A percentile compares a stretch with the other conserved stretches of the same genome.
Evolutionary conservation across 2,113 vertebrate species (phyloP).

Genomic region (Pelobates fuscus): DNA sequence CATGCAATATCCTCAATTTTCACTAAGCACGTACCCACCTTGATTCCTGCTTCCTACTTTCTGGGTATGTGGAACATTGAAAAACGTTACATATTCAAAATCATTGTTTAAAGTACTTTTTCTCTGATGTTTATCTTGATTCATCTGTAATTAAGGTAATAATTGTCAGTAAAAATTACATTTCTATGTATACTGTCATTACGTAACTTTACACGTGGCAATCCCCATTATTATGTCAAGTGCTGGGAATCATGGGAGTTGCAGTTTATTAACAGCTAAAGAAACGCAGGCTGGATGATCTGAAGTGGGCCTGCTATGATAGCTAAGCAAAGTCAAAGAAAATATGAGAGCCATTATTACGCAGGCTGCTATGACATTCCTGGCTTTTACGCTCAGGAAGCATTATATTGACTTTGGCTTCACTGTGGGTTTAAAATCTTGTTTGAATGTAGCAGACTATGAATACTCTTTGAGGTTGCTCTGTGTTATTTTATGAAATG

Average conservation of each 20-base stretch:
- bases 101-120: no score
- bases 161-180: no score
- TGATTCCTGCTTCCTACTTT: no score
- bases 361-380: conserved; percentile 80
- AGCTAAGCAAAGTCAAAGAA: conserved; percentile 67
- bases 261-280: neutral
- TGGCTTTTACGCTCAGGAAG: conserved; percentile 88
- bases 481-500: conserved; percentile 79
- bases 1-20: no score
- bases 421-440: conserved; percentile 69
- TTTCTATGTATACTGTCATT: no score
- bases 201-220: no score
- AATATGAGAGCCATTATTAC: conserved; percentile 80
- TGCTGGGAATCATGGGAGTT: neutral
- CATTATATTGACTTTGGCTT: conserved; percentile 88
- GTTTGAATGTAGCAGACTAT: conserved; percentile 83
- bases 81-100: no score
- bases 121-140: no score
- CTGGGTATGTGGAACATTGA: no score
- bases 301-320: conserved; percentile 12
- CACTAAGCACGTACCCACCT: no score
- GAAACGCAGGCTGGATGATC: neutral
- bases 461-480: conserved; percentile 81
- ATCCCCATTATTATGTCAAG: no score
- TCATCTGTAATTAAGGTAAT: no score